Conservation (phyloP, 2,888 invertebrate species). For the Copidosoma aretas region DNA sequence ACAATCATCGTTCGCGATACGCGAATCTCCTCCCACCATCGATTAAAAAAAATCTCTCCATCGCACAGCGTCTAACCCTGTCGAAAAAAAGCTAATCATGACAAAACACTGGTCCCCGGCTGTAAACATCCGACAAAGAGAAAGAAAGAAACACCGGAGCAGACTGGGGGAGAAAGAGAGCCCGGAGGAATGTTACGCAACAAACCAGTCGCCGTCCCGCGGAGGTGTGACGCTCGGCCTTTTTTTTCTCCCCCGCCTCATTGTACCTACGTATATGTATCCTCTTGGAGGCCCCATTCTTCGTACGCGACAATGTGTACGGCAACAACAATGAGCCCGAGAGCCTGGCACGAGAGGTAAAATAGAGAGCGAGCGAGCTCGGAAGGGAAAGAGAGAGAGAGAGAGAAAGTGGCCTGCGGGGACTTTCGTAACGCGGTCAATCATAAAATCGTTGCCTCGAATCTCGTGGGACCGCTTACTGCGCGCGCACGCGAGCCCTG, state of each 20-base stretch:
- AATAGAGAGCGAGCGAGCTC: slow-evolving; percentile 47
- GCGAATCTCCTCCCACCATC: too few relatives aligned
- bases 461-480: slow-evolving; percentile 60
- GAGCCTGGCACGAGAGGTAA: neutral
- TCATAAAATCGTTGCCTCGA: slow-evolving; percentile 61
- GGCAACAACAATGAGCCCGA: neutral
- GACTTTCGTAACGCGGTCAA: slow-evolving; percentile 61
- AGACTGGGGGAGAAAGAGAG: neutral
- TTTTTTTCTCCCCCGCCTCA: too few relatives aligned
- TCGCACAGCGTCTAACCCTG: too few relatives aligned
- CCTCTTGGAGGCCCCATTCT: neutral
- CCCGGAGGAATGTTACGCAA: neutral
- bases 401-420: slow-evolving; percentile 55
- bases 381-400: neutral
- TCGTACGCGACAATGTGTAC: neutral
- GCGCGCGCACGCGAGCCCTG: slow-evolving; percentile 4
- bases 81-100: too few relatives aligned
- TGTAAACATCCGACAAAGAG: too few relatives aligned
- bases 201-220: neutral
- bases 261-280: neutral
- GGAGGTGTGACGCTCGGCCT: too few relatives aligned
- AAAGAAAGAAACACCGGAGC: neutral
- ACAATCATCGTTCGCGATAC: too few relatives aligned
- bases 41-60: too few relatives aligned
- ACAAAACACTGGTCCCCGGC: too few relatives aligned